phyloP scores from a whole-genome alignment of 2,113 vertebrate genomes.

The Eonycteris spelaea region DNA sequence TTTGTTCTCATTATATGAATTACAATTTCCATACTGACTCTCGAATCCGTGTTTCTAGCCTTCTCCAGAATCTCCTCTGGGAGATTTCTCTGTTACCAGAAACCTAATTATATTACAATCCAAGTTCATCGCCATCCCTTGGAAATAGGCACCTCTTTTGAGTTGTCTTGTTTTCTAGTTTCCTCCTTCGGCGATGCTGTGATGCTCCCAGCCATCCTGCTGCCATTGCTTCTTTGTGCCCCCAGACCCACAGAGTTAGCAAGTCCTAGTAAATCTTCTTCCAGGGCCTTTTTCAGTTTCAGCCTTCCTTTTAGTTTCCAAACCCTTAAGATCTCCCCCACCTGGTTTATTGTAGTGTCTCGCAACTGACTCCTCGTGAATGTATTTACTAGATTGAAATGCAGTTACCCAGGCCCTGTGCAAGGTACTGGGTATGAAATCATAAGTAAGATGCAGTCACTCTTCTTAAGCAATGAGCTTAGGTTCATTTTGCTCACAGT shows the following conservation, averaged over 20 bases:
- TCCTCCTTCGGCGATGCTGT: background rate
- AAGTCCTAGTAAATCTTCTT: background rate
- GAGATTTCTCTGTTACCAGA: background rate
- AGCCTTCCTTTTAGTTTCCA: background rate
- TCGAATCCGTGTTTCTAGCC: background rate
- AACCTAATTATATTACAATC: background rate
- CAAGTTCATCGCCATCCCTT: background rate
- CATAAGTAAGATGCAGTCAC: background rate
- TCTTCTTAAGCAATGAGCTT: background rate
- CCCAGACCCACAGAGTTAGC: background rate
- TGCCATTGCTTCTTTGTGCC: background rate
- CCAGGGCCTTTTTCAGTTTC: background rate
- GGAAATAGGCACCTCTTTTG: background rate
- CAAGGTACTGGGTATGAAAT: background rate
- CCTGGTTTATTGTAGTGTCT: background rate
- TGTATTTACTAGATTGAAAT: background rate
- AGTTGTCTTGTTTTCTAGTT: background rate
- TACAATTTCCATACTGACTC: background rate
- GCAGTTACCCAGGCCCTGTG: background rate
- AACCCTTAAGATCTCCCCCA: background rate
- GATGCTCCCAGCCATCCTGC: too few relatives aligned
- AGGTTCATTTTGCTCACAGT: background rate
- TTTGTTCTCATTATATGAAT: background rate
- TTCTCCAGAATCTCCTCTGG: background rate
- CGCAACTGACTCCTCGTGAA: background rate